Base-by-base conservation (phyloP, 2,797 vertebrate genomes). In the Siniperca scherzeri region DNA sequence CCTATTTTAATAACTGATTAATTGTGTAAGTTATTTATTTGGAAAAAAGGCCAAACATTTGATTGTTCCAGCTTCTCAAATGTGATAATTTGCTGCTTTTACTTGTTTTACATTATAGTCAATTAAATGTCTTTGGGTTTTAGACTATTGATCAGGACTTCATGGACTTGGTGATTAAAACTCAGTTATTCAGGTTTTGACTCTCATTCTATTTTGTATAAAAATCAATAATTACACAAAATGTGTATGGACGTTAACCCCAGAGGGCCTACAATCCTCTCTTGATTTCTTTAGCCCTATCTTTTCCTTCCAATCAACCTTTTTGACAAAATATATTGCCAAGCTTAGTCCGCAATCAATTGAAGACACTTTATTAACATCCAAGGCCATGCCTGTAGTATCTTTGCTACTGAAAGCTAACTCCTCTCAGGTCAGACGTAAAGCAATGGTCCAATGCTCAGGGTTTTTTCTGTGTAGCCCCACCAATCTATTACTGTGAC, bases 401-500 rank as follows among this genome's bases (percentile, higher is more conserved):
- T 81, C 10, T 44, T 52, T 38, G 38, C 67, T 30, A 21, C 72
- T 83, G 69, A 74, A 57, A 84, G 79, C 27, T 1, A 71, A 67
- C 73, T 83, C 75, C n/a, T 62, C 70, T 16, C 75, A 36, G 72
- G 67, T 70, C 46, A 70, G 74, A 84, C 81, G 85, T 85, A 78
- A 88, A 88, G 81, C 70, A 60, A 13, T 30, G 67, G 52, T 77
- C 65, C 64, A 84, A 80, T 80, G 56, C 89, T 80, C 84, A 10
- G 52, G 66, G 77, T 65, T 82, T 78, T 64, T 88, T 86, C 66
- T 65, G 25, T 56, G 52, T 52, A 72, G 82, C 77, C 72, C 33
- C 64, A 67, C 71, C 86, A 85, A 92, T 93, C 83, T 64, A 86
- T 92, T 88, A 86, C 27, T 59, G 71, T 90, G 91, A 86, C 92